These are phyloP conservation scores for Mallateleia sp. DNA, from an alignment of 2,888 invertebrate species.

Conservation along the genomic window DNA sequence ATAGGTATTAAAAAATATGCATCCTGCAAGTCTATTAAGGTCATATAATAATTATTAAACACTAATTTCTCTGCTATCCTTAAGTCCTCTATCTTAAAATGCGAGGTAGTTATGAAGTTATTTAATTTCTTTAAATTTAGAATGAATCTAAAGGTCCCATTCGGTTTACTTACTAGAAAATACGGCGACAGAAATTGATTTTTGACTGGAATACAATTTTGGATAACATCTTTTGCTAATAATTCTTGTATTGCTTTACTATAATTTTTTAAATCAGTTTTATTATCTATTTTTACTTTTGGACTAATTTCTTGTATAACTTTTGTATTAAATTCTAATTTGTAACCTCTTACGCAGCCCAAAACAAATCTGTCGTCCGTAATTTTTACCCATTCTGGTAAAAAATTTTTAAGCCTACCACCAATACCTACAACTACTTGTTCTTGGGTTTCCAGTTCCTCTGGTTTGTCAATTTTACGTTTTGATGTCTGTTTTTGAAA, in stretches of 20 bases:
- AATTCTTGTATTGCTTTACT: not conserved
- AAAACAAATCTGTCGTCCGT: slow-evolving; percentile 46
- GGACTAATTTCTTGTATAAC: not conserved
- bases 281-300: not conserved
- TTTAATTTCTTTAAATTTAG: slow-evolving; percentile 67
- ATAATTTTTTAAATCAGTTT: not conserved
- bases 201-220: slow-evolving; percentile 21
- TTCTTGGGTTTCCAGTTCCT: not conserved
- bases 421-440: slow-evolving; percentile 32
- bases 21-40: slow-evolving; percentile 7
- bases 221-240: not conserved
- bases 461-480: not conserved
- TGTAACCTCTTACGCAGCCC: slow-evolving; percentile 19
- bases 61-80: not conserved
- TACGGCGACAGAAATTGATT: slow-evolving; percentile 72
- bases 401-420: slow-evolving; percentile 20
- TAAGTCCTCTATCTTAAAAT: slow-evolving; percentile 9
- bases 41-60: not conserved
- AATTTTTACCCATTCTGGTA: slow-evolving; percentile 18
- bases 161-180: slow-evolving; percentile 68
- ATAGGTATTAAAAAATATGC: slow-evolving; percentile 19
- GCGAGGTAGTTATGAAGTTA: not conserved
- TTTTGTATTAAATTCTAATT: slow-evolving; percentile 10
- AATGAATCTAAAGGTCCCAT: slow-evolving; percentile 72
- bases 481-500: slow-evolving; percentile 4